These are phyloP conservation scores for Brachionus paranguensis DNA, from an alignment of 1,140 invertebrate species.

Conservation along the genomic window DNA sequence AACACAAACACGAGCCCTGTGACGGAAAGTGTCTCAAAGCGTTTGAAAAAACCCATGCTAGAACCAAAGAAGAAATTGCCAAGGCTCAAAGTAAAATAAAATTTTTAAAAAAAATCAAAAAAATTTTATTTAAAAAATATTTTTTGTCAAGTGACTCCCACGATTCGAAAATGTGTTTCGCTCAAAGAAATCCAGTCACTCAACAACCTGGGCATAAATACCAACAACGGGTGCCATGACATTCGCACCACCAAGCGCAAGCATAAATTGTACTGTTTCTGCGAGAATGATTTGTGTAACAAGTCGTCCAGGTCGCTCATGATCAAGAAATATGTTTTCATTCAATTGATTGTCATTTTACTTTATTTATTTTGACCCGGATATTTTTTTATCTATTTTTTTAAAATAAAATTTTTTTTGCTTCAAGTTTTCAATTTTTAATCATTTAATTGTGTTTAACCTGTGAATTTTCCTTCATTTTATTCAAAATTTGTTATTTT, in stretches of 20 bases:
- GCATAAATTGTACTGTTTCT: conserved; percentile 38
- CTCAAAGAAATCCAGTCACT: conserved; percentile 33
- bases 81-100: conserved; percentile 38
- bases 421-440: no score
- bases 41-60: conserved; percentile 28
- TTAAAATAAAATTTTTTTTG: no score
- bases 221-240: conserved; percentile 26
- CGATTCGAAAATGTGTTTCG: conserved; percentile 40
- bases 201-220: conserved; percentile 23
- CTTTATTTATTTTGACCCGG: background rate
- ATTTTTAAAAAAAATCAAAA: background rate
- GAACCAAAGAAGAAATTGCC: conserved; percentile 37
- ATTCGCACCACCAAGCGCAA: conserved; percentile 22
- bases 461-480: no score
- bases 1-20: conserved; percentile 29
- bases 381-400: background rate
- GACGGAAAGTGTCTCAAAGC: conserved; percentile 39
- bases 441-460: no score
- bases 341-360: background rate
- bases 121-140: background rate
- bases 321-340: background rate
- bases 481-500: no score
- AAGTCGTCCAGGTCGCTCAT: background rate
- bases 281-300: conserved; percentile 40
- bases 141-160: conserved; percentile 17